Percentiles rank a stretch among this genome's conserved stretches.
Evolutionary conservation across 2,888 invertebrate genomes (phyloP).

Genomic region (Drosophila acutilabella): DNA sequence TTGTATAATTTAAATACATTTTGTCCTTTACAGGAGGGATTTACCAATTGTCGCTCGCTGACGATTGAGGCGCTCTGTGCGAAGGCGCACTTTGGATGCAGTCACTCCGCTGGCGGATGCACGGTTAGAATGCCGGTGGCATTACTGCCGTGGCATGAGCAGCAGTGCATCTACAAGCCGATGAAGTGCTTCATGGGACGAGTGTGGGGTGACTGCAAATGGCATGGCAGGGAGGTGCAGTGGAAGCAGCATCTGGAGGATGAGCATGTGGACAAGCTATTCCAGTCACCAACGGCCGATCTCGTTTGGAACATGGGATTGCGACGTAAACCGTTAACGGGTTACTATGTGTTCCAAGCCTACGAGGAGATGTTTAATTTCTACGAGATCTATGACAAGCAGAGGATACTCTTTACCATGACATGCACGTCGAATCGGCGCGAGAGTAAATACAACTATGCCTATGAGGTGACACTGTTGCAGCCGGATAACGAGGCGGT

Average conservation of each 20-base stretch:
- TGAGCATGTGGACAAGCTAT: constrained; percentile 86
- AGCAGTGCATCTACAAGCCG: constrained; percentile 83
- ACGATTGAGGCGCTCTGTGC: constrained; percentile 87
- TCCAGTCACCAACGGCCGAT: constrained; percentile 58
- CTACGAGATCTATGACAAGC: constrained; percentile 83
- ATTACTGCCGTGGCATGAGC: constrained; percentile 86
- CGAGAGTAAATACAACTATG: constrained; percentile 81
- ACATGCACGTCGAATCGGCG: constrained; percentile 82
- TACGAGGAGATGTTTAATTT: constrained; percentile 84
- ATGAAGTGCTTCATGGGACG: constrained; percentile 85
- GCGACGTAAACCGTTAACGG: constrained; percentile 81
- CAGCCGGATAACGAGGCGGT: constrained; percentile 82
- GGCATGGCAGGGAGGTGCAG: constrained; percentile 87
- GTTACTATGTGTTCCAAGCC: constrained; percentile 83
- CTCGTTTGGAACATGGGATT: constrained; percentile 81
- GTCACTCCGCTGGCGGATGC: constrained; percentile 86
- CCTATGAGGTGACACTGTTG: constrained; percentile 83
- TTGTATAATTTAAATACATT: neutral
- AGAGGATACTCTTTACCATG: constrained; percentile 83
- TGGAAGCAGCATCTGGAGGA: constrained; percentile 88
- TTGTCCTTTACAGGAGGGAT: constrained; percentile 86
- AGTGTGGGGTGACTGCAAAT: constrained; percentile 86
- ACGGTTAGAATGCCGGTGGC: constrained; percentile 86
- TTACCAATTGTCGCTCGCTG: constrained; percentile 86
- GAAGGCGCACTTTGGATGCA: constrained; percentile 87